Conservation (phyloP, 2,797 vertebrate species). For the Manis crassicaudata region DNA sequence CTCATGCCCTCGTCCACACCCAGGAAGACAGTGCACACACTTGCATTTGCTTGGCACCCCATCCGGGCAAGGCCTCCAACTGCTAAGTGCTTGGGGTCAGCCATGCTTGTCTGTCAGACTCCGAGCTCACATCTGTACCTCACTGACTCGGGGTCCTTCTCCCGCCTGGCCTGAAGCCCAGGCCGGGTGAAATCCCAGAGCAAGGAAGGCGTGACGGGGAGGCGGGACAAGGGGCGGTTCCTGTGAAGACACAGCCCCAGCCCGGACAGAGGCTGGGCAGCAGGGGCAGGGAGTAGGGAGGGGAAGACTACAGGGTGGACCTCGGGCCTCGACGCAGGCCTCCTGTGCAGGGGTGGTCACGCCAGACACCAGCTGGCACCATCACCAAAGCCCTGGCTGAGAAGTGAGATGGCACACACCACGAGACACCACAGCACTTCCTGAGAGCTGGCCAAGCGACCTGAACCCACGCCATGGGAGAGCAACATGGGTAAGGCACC, state of each 20-base stretch:
- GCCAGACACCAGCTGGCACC: neutral
- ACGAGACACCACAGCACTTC: accelerated
- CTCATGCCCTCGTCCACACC: no score
- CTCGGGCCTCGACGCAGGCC: neutral
- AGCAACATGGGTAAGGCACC: neutral
- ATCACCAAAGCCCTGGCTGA: neutral
- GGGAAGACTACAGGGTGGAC: neutral
- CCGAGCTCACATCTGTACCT: neutral
- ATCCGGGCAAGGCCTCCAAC: neutral
- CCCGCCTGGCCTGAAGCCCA: neutral
- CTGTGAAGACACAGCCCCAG: neutral
- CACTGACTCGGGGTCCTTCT: neutral
- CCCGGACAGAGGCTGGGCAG: neutral
- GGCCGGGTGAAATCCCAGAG: neutral
- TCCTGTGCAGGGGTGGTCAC: neutral
- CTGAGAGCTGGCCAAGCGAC: neutral
- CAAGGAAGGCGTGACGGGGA: neutral
- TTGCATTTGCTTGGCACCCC: neutral
- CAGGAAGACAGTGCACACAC: accelerated
- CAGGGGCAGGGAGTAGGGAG: no score
- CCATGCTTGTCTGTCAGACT: neutral
- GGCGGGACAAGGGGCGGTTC: neutral
- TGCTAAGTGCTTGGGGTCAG: neutral
- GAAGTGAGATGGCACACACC: no score
- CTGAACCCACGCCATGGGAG: neutral